phyloP scores from a whole-genome alignment of 2,888 invertebrate species.

The Brenthis hecate region DNA sequence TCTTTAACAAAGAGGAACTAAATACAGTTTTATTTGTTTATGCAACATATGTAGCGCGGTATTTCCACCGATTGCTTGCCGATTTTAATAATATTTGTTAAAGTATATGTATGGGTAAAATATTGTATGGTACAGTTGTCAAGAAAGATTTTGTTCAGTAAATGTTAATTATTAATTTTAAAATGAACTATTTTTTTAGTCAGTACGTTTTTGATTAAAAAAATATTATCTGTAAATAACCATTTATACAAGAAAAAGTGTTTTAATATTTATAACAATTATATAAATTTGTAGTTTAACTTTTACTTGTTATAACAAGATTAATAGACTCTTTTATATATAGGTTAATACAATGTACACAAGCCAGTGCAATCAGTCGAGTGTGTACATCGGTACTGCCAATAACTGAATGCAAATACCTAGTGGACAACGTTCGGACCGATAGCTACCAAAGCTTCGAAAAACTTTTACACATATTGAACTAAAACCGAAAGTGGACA shows the following conservation, averaged over 20 bases:
- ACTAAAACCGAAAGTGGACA: conserved; percentile 45
- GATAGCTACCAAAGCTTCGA: conserved; percentile 44
- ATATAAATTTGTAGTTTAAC: not conserved
- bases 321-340: conserved; percentile 20
- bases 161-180: too few relatives aligned
- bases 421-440: conserved; percentile 55
- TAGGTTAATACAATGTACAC: conserved; percentile 49
- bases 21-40: too few relatives aligned
- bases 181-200: too few relatives aligned
- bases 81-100: too few relatives aligned
- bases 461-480: conserved; percentile 54
- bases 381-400: conserved; percentile 71
- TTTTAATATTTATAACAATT: not conserved
- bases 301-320: not conserved
- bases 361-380: conserved; percentile 66
- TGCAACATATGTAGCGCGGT: too few relatives aligned
- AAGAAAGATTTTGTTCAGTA: too few relatives aligned
- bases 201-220: too few relatives aligned
- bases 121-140: too few relatives aligned
- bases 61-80: too few relatives aligned
- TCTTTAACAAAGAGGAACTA: too few relatives aligned
- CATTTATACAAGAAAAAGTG: not conserved
- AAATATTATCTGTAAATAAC: too few relatives aligned
- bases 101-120: too few relatives aligned
- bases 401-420: conserved; percentile 78